A percentile compares a stretch with the other conserved stretches of the same genome.
Conservation (phyloP, 2,113 vertebrate species). For the Cyanoramphus novaezelandiae region DNA sequence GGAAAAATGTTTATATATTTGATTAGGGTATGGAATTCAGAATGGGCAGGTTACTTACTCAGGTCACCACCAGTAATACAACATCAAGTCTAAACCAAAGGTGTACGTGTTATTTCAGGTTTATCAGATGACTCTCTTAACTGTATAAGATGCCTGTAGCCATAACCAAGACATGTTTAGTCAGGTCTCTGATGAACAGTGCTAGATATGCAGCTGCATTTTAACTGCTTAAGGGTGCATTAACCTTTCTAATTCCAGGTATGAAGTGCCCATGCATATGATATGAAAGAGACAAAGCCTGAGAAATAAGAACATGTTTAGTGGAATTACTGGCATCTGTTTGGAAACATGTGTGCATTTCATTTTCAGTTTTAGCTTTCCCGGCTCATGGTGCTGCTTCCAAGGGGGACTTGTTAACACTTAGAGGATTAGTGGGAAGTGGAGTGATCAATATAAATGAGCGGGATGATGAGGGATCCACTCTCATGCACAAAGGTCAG, state of each 20-base stretch:
- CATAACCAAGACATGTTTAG: background rate
- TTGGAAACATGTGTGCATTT: background rate
- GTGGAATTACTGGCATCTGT: background rate
- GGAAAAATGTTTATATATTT: background rate
- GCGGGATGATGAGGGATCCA: slow-evolving; percentile 75
- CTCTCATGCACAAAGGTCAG: slow-evolving; percentile 81
- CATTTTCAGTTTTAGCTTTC: slow-evolving; percentile 75
- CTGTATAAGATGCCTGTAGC: background rate
- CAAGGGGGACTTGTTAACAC: slow-evolving; percentile 73
- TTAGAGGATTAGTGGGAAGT: slow-evolving; percentile 76
- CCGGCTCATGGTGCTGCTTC: slow-evolving; percentile 78
- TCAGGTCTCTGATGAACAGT: background rate
- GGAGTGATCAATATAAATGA: slow-evolving; percentile 81
- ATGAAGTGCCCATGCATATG: background rate
- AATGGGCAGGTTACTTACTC: background rate
- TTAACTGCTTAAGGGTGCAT: background rate
- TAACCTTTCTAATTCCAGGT: background rate
- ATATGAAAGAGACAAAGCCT: background rate
- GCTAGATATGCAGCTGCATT: background rate
- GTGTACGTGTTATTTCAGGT: background rate
- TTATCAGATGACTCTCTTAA: background rate
- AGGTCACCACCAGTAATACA: background rate
- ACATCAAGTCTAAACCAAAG: background rate
- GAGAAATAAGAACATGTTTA: background rate
- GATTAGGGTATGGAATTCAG: background rate